A percentile compares a stretch with the other conserved stretches of the same genome.
Conservation (phyloP, 53 echinoderm and acorn worm species). For the Echinarachnius parma region DNA sequence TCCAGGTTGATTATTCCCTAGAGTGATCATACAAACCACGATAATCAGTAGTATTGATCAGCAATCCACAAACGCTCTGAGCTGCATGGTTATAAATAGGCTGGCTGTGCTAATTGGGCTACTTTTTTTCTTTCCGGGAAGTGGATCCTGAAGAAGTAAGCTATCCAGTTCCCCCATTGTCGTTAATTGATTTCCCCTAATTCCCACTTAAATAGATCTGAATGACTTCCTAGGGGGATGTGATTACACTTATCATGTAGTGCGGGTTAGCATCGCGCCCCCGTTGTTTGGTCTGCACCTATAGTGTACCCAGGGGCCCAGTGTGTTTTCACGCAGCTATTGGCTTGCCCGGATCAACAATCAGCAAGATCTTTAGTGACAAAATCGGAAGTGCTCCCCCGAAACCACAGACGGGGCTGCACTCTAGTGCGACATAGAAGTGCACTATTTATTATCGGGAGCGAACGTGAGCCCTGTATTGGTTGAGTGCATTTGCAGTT, state of each 20-base stretch:
- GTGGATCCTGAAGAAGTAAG: too few species aligned
- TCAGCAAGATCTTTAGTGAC: slow-evolving; percentile 35
- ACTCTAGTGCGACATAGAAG: slow-evolving; percentile 16
- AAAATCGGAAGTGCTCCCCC: slow-evolving; percentile 46
- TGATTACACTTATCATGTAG: too few species aligned
- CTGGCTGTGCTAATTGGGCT: too few species aligned
- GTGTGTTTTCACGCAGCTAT: slow-evolving; percentile 34
- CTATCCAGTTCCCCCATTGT: too few species aligned
- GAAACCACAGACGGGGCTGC: slow-evolving; percentile 47
- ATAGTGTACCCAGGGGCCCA: slow-evolving; percentile 34
- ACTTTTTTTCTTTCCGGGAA: too few species aligned
- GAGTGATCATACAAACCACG: too few species aligned
- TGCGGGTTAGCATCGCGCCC: too few species aligned
- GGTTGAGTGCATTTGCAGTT: slow-evolving; percentile 45
- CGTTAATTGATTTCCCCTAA: slow-evolving; percentile 39
- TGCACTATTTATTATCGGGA: slow-evolving; percentile 49
- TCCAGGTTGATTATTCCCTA: too few species aligned
- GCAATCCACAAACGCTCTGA: slow-evolving; percentile 1
- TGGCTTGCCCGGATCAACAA: slow-evolving; percentile 1
- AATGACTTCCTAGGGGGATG: slow-evolving; percentile 31
- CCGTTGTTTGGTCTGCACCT: neutral
- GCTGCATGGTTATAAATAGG: too few species aligned
- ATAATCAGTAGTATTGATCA: slow-evolving; percentile 14
- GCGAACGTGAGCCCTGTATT: slow-evolving; percentile 32
- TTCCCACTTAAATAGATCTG: slow-evolving; percentile 11